Evolutionary conservation across 2,797 vertebrate genomes (phyloP).

Genomic region (Rhynchonycteris naso): DNA sequence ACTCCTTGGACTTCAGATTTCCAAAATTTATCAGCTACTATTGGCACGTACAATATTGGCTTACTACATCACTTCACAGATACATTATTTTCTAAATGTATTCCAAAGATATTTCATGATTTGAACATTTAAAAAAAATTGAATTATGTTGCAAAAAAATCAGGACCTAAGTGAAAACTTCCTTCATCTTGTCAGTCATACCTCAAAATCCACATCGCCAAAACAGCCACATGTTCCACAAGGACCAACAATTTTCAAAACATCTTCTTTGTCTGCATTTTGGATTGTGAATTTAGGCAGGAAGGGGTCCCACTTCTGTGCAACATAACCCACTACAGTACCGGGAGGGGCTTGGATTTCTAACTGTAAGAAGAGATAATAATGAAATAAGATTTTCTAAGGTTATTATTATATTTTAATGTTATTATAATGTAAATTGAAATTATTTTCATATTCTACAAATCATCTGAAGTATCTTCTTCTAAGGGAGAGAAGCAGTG

Average conservation of each 20-base stretch:
- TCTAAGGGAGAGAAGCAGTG: neutral
- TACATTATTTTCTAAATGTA: slow-evolving; percentile 28
- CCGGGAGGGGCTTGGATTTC: slow-evolving; percentile 90
- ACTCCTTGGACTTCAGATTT: neutral
- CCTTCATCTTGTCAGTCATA: slow-evolving; percentile 72
- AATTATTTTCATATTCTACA: slow-evolving; percentile 11
- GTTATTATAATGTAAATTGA: neutral
- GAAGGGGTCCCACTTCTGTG: slow-evolving; percentile 90
- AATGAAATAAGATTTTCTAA: slow-evolving; percentile 51
- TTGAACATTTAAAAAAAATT: slow-evolving; percentile 36
- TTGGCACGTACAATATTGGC: neutral
- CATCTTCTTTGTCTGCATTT: slow-evolving; percentile 88
- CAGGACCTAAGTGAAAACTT: neutral
- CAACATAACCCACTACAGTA: slow-evolving; percentile 85
- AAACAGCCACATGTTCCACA: slow-evolving; percentile 88
- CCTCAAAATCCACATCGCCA: slow-evolving; percentile 90
- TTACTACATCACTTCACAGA: neutral
- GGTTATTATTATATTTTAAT: slow-evolving; percentile 28
- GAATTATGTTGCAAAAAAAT: slow-evolving; percentile 43
- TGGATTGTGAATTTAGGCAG: slow-evolving; percentile 88
- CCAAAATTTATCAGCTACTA: neutral
- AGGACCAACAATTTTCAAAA: slow-evolving; percentile 88
- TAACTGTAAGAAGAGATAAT: slow-evolving; percentile 81
- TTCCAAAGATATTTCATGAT: slow-evolving; percentile 8
- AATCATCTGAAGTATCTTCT: neutral